Evolutionary conservation across 1,140 invertebrate species (phyloP), one percentile per base, ranked within the genome.

Genomic region (Pollicipes pollicipes): DNA sequence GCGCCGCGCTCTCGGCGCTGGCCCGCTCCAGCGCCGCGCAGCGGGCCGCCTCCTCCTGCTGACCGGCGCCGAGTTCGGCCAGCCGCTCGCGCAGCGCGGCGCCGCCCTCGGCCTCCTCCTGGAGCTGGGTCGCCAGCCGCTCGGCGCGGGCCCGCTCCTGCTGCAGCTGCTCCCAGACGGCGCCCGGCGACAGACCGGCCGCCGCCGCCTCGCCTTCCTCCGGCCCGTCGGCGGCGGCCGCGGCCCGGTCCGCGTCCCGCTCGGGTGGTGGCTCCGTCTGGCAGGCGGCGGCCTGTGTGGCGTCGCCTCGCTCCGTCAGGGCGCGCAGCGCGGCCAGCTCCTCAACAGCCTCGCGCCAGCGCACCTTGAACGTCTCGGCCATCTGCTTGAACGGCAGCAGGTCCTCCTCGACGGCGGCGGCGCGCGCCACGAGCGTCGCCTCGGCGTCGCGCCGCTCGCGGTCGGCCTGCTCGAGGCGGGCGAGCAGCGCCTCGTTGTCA

Each of bases 101-200:
- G 45, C 45, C 8, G 45, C 45, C 13, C 10, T 58, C 45, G 6
- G 45, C 8, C 10, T 10, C 8, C 10, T 10, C 21, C 45, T 58
- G 45, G 13, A 58, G 45, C 10, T 58, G 13, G 21, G 45, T 24
- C 10, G 13, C 13, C 45, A 58, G 45, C 45, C 21, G 45, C 45
- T 10, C 45, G 2, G 45, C 45, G 24, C 35, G n/a, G 21, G 26
- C 58, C 6, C 67, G 28, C 70, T 70, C 70, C 29, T 70, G 66
- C 70, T 70, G 66, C 29, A 70, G 63, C 32, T 58, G 45, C 29
- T 70, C 37, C 66, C 70, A 70, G 45, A 58, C 2, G 45, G 24
- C 45, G 21, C 24, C 13, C 45, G 45, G 45, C 45, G 6, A 21
- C 45, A 58, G 45, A 13, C 45, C 45, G 45, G 45, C 32, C 4